A percentile compares a stretch with the other conserved stretches of the same genome.
phyloP scores from a whole-genome alignment of 2,113 vertebrate genomes.

The Canis aureus region DNA sequence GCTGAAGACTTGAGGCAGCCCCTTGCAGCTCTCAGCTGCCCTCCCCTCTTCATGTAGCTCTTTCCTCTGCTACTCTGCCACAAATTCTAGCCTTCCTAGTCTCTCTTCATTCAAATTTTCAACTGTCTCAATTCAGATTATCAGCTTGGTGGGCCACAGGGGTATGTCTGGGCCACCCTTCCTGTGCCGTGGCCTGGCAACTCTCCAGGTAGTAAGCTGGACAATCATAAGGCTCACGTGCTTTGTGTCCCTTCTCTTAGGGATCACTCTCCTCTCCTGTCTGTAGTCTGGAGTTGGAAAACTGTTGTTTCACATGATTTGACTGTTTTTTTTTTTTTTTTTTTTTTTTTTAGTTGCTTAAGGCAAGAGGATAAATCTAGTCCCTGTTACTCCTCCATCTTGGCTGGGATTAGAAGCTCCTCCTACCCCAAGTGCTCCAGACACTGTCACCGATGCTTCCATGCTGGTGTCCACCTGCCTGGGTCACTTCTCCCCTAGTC shows the following conservation, averaged over 20 bases:
- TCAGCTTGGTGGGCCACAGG: background rate
- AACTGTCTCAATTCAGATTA: background rate
- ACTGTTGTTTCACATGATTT: background rate
- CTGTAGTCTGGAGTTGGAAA: background rate
- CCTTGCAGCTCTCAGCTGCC: background rate
- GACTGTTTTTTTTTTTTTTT: no score
- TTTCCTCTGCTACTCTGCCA: background rate
- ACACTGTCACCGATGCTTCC: no score
- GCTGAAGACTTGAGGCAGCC: background rate
- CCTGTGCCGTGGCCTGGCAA: background rate
- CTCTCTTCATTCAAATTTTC: background rate
- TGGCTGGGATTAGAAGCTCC: background rate
- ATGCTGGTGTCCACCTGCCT: background rate
- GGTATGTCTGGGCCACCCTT: background rate
- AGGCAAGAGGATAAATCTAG: background rate
- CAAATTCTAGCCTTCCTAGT: background rate
- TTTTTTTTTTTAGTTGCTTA: background rate
- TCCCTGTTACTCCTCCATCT: background rate
- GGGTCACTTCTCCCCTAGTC: background rate
- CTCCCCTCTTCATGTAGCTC: background rate
- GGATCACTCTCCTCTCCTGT: background rate
- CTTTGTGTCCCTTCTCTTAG: background rate
- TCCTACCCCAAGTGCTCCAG: background rate
- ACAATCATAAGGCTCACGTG: background rate
- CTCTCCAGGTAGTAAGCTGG: background rate